A percentile compares a stretch with the other conserved stretches of the same genome.
These are phyloP conservation scores for Clitarchus hookeri DNA, from an alignment of 2,888 invertebrate species.

Conservation along the genomic window DNA sequence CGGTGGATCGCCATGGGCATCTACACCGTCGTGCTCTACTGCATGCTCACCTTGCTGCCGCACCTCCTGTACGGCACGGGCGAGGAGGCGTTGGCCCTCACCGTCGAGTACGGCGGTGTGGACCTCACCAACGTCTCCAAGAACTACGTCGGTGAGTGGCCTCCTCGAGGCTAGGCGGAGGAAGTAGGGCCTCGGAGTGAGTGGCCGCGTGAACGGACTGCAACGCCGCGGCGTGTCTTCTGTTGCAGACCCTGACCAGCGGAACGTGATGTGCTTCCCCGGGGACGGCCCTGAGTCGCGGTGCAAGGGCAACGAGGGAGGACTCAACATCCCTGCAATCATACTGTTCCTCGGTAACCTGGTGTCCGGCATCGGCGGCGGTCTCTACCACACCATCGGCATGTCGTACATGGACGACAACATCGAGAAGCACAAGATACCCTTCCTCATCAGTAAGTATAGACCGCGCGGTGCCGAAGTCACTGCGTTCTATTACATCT, in stretches of 20 bases:
- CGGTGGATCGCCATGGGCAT: slow-evolving; percentile 71
- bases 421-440: slow-evolving; percentile 73
- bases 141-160: background rate
- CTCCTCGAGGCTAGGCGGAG: no score
- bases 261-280: background rate
- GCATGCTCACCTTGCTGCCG: slow-evolving; percentile 68
- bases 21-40: slow-evolving; percentile 66
- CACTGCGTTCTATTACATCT: no score
- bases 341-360: slow-evolving; percentile 61
- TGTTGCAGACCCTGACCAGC: background rate
- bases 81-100: slow-evolving; percentile 65
- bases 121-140: slow-evolving; percentile 48
- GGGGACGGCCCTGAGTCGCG: background rate
- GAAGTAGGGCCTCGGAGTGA: no score
- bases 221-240: no score
- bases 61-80: slow-evolving; percentile 72
- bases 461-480: no score
- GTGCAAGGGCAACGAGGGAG: slow-evolving; percentile 23
- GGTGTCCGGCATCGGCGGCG: slow-evolving; percentile 71
- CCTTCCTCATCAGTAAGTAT: slow-evolving; percentile 68
- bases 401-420: slow-evolving; percentile 78
- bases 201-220: no score
- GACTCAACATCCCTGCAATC: slow-evolving; percentile 27
- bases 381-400: slow-evolving; percentile 70
- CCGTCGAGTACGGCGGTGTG: slow-evolving; percentile 61